Evolutionary conservation across 2,888 invertebrate genomes (phyloP), one percentile per base, ranked within the genome.

Genomic region (Philereme vetulata): DNA sequence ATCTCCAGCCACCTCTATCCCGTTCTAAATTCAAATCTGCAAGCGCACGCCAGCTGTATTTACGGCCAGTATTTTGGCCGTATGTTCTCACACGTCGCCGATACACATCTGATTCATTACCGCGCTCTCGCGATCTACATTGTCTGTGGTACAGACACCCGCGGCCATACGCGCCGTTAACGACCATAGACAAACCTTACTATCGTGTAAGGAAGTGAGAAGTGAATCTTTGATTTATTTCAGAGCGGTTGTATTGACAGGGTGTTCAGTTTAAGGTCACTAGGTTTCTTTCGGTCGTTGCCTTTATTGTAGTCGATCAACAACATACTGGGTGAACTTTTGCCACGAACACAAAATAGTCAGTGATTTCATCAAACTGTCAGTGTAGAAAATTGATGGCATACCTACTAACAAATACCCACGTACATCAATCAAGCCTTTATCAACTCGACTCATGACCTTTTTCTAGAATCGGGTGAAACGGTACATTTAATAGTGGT

Each of bases 51-150:
- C 86, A 92, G 85, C 82, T 78, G 80, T 90, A 90, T 90, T 91
- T 90, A 90, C 89, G 80, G 85, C 83, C 76, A 80, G 88, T 91
- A 92, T 92, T 93, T 92, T 72, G 90, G 90, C 87, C 90, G 90
- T 90, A 87, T 90, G 91, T 90, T 91, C 90, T 87, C 91, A 90
- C 91, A 90, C 90, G 90, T 88, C 89, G 75, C 62, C 83, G 90
- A 90, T 90, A 91, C 89, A 88, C 86, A 91, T 91, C 91, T 91
- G 91, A 91, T 91, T 91, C 91, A 91, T 91, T 90, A 88, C 90
- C 78, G 75, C 80, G 77, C 78, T 74, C 74, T 74, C 74, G 77
- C 77, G 80, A 84, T 85, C 86, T 83, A 84, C 81, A 84, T 84
- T 86, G 80, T 81, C 81, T 82, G 79, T 81, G 65, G 65, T 65